phyloP scores from a whole-genome alignment of 1,140 invertebrate species.

The Apis florea region DNA sequence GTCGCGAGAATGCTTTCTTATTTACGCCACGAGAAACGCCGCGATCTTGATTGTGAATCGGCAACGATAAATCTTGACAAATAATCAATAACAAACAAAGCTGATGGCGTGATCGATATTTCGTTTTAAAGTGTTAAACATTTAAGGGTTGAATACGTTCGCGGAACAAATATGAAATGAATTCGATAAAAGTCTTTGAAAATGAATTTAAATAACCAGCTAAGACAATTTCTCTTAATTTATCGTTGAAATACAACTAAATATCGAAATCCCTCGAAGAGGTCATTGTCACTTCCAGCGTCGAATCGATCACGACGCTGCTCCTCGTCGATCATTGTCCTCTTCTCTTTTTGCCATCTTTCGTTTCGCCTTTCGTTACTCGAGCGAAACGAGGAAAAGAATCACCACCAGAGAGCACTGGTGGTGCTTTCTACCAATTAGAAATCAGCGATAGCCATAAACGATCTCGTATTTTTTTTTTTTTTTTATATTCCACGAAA shows the following conservation, averaged over 20 bases:
- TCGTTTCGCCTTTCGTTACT: not conserved
- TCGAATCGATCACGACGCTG: not conserved
- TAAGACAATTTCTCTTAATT: not conserved
- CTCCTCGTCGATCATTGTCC: not conserved
- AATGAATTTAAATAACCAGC: too few relatives aligned
- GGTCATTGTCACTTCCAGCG: not conserved
- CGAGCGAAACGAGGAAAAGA: not conserved
- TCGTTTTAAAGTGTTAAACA: too few relatives aligned
- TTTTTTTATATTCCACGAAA: not conserved
- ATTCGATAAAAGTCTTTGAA: too few relatives aligned
- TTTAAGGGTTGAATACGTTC: not conserved
- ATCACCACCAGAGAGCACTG: not conserved
- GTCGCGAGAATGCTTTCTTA: conserved; percentile 43
- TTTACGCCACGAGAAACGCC: conserved; percentile 18
- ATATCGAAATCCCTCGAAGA: not conserved
- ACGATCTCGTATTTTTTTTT: not conserved
- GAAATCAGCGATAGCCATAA: conserved; percentile 7
- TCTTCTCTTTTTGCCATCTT: not conserved
- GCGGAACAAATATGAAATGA: too few relatives aligned
- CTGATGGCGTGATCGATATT: not conserved
- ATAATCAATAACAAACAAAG: not conserved
- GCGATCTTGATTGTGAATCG: conserved; percentile 36
- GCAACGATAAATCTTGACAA: not conserved
- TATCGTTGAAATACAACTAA: not conserved
- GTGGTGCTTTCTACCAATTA: conserved; percentile 30